phyloP scores from a whole-genome alignment of 2,113 vertebrate genomes.

The Tinamus guttatus region DNA sequence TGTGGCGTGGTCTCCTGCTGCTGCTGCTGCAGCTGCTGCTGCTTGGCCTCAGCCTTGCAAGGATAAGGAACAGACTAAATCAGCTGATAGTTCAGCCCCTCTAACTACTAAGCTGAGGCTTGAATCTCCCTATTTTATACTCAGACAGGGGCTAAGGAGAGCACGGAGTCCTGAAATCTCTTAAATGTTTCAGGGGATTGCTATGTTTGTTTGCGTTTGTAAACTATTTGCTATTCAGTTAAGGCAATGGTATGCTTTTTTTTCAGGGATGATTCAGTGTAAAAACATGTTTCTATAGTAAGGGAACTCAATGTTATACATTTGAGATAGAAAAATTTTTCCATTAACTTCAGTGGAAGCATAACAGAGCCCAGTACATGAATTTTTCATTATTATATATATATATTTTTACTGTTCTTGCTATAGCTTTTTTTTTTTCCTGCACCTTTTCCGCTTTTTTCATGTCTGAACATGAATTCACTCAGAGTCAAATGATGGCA shows the following conservation, averaged over 20 bases:
- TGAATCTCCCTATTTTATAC: background rate
- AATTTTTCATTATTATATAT: too few species aligned
- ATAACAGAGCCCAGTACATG: background rate
- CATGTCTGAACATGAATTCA: background rate
- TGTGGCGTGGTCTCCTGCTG: too few species aligned
- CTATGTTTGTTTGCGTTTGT: constrained; percentile 32
- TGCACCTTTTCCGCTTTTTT: background rate
- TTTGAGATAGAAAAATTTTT: background rate
- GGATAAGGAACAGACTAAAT: constrained; percentile 12
- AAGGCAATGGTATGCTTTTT: background rate
- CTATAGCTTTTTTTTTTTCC: background rate
- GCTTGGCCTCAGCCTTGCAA: background rate
- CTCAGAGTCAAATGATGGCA: background rate
- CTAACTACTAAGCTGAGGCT: background rate
- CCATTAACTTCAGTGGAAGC: background rate
- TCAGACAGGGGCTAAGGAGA: background rate
- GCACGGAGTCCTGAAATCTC: background rate
- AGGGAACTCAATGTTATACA: background rate
- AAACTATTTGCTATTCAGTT: background rate
- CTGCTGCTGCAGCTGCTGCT: background rate
- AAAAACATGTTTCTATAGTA: background rate
- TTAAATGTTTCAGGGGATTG: background rate
- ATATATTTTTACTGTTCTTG: background rate
- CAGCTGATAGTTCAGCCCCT: constrained; percentile 25
- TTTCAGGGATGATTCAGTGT: background rate